Conservation (phyloP, 1,140 invertebrate genomes). For the Formica selysi region DNA sequence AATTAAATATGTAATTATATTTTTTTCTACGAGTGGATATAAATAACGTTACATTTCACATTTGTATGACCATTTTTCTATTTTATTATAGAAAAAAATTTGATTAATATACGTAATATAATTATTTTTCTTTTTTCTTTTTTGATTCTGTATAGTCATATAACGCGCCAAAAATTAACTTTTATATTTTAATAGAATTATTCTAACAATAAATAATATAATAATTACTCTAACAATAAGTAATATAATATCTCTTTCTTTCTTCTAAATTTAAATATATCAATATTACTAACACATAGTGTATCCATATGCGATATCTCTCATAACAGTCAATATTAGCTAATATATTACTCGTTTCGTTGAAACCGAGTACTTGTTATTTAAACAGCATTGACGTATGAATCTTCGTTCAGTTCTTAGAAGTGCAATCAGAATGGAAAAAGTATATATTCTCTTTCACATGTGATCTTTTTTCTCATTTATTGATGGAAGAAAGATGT, state of each 20-base stretch:
- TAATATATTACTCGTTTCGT: slow-evolving; percentile 42
- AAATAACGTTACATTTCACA: not conserved
- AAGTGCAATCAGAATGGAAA: slow-evolving; percentile 4
- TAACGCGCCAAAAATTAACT: not conserved
- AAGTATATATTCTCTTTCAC: not conserved
- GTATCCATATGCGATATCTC: not conserved
- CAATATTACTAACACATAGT: not conserved
- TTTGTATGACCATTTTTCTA: not conserved
- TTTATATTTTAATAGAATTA: not conserved
- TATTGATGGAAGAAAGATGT: too few relatives aligned
- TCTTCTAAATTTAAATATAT: not conserved
- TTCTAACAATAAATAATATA: too few relatives aligned
- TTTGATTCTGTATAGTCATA: not conserved
- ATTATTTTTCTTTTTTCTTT: too few relatives aligned
- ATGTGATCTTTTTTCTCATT: not conserved
- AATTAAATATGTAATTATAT: not conserved
- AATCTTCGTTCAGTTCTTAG: slow-evolving; percentile 23
- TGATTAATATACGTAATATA: not conserved
- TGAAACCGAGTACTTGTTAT: slow-evolving; percentile 39
- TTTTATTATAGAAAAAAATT: not conserved
- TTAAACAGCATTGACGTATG: slow-evolving; percentile 43
- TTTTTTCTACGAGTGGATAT: not conserved
- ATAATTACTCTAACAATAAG: not conserved
- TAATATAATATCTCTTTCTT: not conserved
- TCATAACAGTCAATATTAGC: slow-evolving; percentile 56